Evolutionary conservation across 2,113 vertebrate genomes (phyloP), one percentile per base, ranked within the genome.

Genomic region (Pyxicephalus adspersus): DNA sequence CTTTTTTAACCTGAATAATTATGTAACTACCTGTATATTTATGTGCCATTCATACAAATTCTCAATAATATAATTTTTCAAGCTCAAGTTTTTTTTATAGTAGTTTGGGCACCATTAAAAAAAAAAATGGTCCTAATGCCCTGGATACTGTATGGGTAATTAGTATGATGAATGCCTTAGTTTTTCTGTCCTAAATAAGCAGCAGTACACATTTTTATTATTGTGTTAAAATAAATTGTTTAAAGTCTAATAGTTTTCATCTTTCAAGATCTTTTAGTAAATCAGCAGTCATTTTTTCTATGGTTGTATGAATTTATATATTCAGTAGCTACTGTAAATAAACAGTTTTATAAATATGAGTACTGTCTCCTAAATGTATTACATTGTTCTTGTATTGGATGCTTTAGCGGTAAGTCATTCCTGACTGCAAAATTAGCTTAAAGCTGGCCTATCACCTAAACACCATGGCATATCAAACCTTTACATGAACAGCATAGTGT

Each of bases 201-300:
- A 51, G 34, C 58, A 76, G 50, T 34, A 76, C 73, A 76, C 23
- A 76, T 25, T 23, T 51, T 76, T 76, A 64, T 76, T 76, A 51
- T 64, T 76, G 60, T 19, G 51, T 61, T 22, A 64, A 76, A 64
- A 76, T 50, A 3, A 25, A n/a, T 76, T 50, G 55, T 76, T 63
- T n/a, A 76, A 76, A 63, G 57, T n/a, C 28, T 50, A 76, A 51
- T 76, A 51, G 64, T 75, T 29, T 61, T 76, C 63, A 75, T 64
- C 73, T 76, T 76, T 76, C 73, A 64, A 64, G 20, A 76, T 60
- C 9, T 76, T 76, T 50, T 64, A 51, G 22, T 18, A 76, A 76
- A 76, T 76, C 73, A 76, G 64, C 58, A 64, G 31, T 76, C 73
- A 76, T 64, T 76, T 34, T 22, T 38, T 38, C 38, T 9, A 38